These are phyloP conservation scores for Benthosema pterotum DNA, from an alignment of 2,797 vertebrate species.

Conservation along the genomic window DNA sequence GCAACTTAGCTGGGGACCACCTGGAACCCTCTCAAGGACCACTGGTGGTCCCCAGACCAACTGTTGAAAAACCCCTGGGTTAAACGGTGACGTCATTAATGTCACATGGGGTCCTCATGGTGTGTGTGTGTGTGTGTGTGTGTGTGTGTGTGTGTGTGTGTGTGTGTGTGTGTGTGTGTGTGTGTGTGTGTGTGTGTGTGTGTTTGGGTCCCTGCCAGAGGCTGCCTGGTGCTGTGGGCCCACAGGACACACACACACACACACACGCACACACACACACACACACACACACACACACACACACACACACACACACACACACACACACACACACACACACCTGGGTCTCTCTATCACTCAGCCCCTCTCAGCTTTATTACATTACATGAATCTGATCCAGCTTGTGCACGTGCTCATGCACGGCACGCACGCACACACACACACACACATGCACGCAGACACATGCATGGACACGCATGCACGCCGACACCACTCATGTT, in stretches of 20 bases:
- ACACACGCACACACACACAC: neutral
- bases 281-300: constrained; percentile 16
- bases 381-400: constrained; percentile 53
- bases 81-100: too few species aligned
- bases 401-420: constrained; percentile 32
- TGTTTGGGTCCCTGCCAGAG: constrained; percentile 14
- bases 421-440: neutral
- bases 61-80: too few species aligned
- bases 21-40: too few species aligned
- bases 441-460: neutral
- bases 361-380: constrained; percentile 58
- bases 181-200: too few species aligned
- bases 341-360: constrained; percentile 55
- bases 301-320: constrained; percentile 38
- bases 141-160: too few species aligned
- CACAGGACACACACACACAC: constrained; percentile 9
- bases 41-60: too few species aligned
- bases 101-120: too few species aligned
- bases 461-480: too few species aligned
- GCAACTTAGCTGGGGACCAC: too few species aligned
- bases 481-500: too few species aligned
- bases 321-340: constrained; percentile 48
- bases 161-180: too few species aligned
- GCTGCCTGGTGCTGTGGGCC: constrained; percentile 1
- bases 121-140: too few species aligned